Evolutionary conservation across 2,797 vertebrate species (phyloP), one percentile per base, ranked within the genome.

Genomic region (Geotrypetes seraphini): DNA sequence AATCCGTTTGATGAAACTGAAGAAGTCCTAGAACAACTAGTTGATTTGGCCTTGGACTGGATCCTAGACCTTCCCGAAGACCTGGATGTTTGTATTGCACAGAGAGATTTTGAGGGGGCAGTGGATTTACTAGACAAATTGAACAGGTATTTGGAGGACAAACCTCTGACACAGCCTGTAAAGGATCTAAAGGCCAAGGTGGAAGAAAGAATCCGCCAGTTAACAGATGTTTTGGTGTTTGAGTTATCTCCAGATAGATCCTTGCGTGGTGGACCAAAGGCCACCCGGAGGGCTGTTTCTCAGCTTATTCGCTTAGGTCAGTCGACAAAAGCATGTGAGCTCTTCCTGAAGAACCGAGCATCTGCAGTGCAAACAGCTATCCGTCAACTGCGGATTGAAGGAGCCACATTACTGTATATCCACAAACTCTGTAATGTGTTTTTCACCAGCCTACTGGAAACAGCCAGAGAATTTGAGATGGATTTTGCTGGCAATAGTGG

Each of bases 391-490:
- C 89, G 96, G 37, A 98, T 99, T 1, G 96, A 99, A 25, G 96
- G 96, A 0, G 92, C 96, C 50, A 99, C 96, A 1, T 66, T 96
- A 51, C 89, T 99, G 16, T 99, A 98, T 71, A 93, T 99, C 60
- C 92, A 97, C 70, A 99, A 98, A 44, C 87, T 99, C 31, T 99
- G 96, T 65, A 96, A 97, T 5, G 92, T 97, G 56, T 99, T 99
- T 76, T 99, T 98, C 62, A 98, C 91, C 36, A 89, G 92, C 64
- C 43, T 99, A 12, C 78, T 96, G n/a, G 94, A 99, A 67, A 99
- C 95, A 0, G 92, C 96, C 0, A 82, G 88, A 34, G 95, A 99
- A 69, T 99, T 99, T 4, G 85, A 97, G 65, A 96, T 82, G 1
- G 91, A 99, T 59, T 99, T 99, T 2, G 87, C 92, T 0, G 90